phyloP scores from a whole-genome alignment of 2,797 vertebrate species.

The Nyctibius grandis region DNA sequence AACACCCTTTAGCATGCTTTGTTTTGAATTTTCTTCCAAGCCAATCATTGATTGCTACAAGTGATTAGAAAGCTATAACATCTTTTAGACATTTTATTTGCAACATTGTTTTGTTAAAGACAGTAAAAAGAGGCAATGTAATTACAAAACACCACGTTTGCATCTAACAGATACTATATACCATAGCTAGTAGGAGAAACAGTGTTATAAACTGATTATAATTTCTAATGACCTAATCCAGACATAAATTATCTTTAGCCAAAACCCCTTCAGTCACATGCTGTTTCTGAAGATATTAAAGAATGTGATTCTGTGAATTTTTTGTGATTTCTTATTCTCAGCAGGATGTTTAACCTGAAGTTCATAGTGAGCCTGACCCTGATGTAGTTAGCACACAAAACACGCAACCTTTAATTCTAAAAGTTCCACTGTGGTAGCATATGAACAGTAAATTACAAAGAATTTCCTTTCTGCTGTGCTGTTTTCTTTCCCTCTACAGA shows the following conservation, averaged over 20 bases:
- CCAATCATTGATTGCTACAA: background rate
- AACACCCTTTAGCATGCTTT: background rate
- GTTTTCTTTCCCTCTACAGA: background rate
- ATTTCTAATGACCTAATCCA: background rate
- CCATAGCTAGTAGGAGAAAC: background rate
- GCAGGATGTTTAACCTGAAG: background rate
- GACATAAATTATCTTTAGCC: background rate
- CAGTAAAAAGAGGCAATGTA: background rate
- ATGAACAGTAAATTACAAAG: background rate
- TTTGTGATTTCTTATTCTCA: background rate
- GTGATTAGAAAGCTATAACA: background rate
- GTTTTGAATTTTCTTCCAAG: background rate
- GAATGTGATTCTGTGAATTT: background rate
- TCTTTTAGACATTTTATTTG: background rate
- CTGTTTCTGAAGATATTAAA: background rate
- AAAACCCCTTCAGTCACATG: background rate
- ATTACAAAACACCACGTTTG: background rate
- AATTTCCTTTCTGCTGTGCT: background rate
- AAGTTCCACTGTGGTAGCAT: background rate
- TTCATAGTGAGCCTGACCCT: background rate
- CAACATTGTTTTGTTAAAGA: background rate
- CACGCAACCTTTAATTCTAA: background rate
- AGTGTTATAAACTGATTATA: background rate
- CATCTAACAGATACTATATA: background rate
- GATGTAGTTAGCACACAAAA: background rate